Percentiles rank a stretch among this genome's conserved stretches.
These are phyloP conservation scores for Acleris cristana DNA, from an alignment of 2,888 invertebrate species.

Conservation along the genomic window DNA sequence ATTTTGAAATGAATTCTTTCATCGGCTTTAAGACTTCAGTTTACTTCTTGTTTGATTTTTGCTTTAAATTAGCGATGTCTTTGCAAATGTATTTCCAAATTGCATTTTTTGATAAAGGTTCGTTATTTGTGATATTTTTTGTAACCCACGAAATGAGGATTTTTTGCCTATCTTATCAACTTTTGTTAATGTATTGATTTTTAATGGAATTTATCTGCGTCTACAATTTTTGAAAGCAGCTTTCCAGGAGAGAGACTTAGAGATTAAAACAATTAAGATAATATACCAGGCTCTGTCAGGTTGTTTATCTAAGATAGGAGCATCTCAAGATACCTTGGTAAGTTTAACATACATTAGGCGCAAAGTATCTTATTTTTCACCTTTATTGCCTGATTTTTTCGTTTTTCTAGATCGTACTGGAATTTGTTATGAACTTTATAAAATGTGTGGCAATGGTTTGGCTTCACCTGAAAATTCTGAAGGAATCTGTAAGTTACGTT, in stretches of 20 bases:
- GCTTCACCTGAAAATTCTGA: too few relatives aligned
- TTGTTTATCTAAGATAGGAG: not conserved
- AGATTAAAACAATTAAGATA: not conserved
- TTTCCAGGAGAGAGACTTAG: not conserved
- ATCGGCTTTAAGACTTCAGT: not conserved
- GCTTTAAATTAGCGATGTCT: not conserved
- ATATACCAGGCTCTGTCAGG: not conserved
- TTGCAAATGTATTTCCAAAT: not conserved
- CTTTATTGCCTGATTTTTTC: not conserved
- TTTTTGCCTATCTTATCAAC: too few relatives aligned
- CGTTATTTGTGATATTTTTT: too few relatives aligned
- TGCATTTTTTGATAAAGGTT: not conserved
- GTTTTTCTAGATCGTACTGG: not conserved
- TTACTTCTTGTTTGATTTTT: not conserved
- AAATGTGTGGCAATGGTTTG: too few relatives aligned
- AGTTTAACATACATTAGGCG: not conserved
- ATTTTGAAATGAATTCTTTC: not conserved
- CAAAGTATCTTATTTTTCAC: too few relatives aligned
- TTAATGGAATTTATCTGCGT: too few relatives aligned
- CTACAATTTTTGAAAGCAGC: not conserved
- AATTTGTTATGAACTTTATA: too few relatives aligned
- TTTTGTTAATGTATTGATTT: too few relatives aligned
- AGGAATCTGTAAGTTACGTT: too few relatives aligned
- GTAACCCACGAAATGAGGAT: too few relatives aligned
- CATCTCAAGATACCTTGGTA: not conserved